Base-by-base conservation (phyloP, 2,113 vertebrate genomes). In the Euleptes europaea region DNA sequence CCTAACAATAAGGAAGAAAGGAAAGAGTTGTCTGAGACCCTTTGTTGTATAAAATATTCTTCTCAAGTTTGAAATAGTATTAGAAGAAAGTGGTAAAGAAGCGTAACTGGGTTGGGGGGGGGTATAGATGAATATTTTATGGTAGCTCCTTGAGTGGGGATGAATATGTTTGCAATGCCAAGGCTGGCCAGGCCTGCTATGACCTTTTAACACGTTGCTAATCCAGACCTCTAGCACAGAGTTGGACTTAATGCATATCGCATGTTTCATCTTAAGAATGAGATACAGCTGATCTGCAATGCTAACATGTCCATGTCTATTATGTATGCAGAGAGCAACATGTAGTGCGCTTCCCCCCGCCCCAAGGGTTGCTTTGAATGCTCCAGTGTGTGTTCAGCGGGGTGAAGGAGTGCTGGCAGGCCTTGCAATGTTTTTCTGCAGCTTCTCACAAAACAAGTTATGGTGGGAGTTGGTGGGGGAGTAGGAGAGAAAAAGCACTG, bases 161-260 rank as follows among this genome's bases (percentile, higher is more conserved):
- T 5, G 0, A 0, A 10, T 10, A 3, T 3, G 0, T 10, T 72
- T 42, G 2, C 0, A 1, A 28, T 47, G 51, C 80, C 54, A 47
- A 9, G 28, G 3, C 35, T 4, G 0, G 0, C 7, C 7, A 65
- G 40, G 28, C 0, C 23, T 60, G 0, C 0, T 0, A 44, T 1
- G 8, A 47, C 79, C 76, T 70, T 86, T 31, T 15, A 74, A 2
- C 38, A 13, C 54, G 70, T 0, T 0, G 4, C 35, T 88, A 65
- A 63, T 17, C 76, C 0, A 19, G 44, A 28, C 47, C 47, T 19
- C 88, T 85, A 40, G 70, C 42, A 35, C 35, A 66, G 42, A 74
- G 67, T 70, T 74, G 5, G 2, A 0, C 7, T 7, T 88, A 69
- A 44, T 0, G 0, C 0, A 3, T 57, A 0, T 0, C 0, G 0